Conservation (phyloP, 2,888 invertebrate genomes). For the Epinotia demarniana region DNA sequence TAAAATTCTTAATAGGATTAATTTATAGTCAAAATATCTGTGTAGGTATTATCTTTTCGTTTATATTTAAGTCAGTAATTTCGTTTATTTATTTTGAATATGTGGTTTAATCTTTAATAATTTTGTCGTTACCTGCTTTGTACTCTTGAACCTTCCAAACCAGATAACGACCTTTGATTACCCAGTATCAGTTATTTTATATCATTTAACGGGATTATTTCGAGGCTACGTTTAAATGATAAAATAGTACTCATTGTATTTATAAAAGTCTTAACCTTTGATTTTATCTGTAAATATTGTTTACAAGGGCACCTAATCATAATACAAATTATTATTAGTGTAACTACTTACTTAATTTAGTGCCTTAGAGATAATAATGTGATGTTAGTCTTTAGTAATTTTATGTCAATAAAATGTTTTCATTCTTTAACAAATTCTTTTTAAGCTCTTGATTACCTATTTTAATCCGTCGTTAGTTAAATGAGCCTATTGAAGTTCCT, state of each 20-base stretch:
- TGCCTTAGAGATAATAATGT: conserved; percentile 74
- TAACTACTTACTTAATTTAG: conserved; percentile 57
- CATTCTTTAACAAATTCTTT: conserved; percentile 19
- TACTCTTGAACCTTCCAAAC: conserved; percentile 16
- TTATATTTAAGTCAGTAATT: not conserved
- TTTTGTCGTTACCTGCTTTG: conserved; percentile 25
- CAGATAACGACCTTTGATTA: conserved; percentile 23
- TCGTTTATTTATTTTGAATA: not conserved
- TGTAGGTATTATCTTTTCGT: not conserved
- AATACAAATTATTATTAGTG: conserved; percentile 60
- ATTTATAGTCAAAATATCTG: not conserved
- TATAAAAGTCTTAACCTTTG: conserved; percentile 43
- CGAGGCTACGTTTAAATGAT: conserved; percentile 23
- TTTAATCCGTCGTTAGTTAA: conserved; percentile 48
- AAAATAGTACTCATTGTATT: conserved; percentile 37
- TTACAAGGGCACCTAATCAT: conserved; percentile 62
- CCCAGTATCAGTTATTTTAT: not conserved
- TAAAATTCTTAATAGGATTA: not conserved
- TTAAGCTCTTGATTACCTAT: conserved; percentile 44
- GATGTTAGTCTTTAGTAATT: conserved; percentile 68
- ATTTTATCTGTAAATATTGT: conserved; percentile 49
- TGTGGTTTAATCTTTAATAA: not conserved
- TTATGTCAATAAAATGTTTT: conserved; percentile 58
- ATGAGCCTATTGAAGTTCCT: conserved; percentile 60
- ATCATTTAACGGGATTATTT: conserved; percentile 11